Evolutionary conservation across 2,888 invertebrate genomes (phyloP).

Genomic region (Hirtodrosophila alboralis): DNA sequence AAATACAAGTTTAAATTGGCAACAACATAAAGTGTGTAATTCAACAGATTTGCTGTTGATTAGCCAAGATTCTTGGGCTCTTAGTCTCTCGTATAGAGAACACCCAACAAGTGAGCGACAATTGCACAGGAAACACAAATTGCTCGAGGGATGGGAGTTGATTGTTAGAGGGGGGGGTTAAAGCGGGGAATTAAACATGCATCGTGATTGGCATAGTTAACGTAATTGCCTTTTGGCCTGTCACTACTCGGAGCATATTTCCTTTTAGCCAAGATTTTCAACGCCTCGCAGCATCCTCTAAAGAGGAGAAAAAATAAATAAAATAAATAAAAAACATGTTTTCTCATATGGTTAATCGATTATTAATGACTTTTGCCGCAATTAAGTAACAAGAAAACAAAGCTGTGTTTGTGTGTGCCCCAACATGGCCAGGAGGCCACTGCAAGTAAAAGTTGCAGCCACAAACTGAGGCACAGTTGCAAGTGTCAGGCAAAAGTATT

Average conservation of each 20-base stretch:
- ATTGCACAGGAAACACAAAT: conserved; percentile 57
- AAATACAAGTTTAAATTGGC: no score
- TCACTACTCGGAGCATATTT: conserved; percentile 23
- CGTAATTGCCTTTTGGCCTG: conserved; percentile 29
- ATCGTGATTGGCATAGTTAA: conserved; percentile 7
- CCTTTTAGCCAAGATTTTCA: conserved; percentile 33
- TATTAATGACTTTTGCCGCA: conserved; percentile 79
- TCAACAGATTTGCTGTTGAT: conserved; percentile 13
- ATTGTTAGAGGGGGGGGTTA: no score
- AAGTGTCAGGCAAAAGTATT: conserved; percentile 38
- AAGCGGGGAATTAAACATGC: no score
- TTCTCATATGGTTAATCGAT: conserved; percentile 73
- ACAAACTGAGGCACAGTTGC: conserved; percentile 40
- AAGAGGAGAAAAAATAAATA: conserved; percentile 5
- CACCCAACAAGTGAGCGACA: conserved; percentile 20
- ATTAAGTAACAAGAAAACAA: conserved; percentile 73
- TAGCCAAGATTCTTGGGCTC: conserved; percentile 14
- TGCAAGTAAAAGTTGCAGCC: conserved; percentile 69
- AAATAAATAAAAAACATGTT: conserved; percentile 29
- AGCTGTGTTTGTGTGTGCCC: conserved; percentile 34
- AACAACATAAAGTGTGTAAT: no score
- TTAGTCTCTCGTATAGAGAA: conserved; percentile 8
- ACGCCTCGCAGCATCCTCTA: conserved; percentile 45
- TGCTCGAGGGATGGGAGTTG: conserved; percentile 8
- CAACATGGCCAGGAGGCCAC: conserved; percentile 44